Evolutionary conservation across 2,888 invertebrate genomes (phyloP), one percentile per base, ranked within the genome.

Genomic region (Nineta flava): DNA sequence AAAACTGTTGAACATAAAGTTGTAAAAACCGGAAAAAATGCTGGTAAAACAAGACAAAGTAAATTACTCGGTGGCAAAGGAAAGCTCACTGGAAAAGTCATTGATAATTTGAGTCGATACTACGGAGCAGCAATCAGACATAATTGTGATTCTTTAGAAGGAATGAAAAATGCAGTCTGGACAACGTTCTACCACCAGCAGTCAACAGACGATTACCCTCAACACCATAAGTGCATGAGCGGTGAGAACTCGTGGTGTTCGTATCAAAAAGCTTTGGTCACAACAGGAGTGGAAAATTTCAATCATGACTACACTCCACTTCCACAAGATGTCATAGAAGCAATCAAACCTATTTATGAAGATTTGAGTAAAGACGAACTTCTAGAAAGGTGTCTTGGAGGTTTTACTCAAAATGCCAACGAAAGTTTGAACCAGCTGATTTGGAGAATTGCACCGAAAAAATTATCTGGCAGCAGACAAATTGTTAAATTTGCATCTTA

Each of bases 101-200:
- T 60, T 1, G 54, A 57, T 45, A 53, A 59, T 46, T 48, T 60
- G 44, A 56, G 55, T 13, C 47, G 53, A 43, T 59, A 59, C 48
- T 60, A 59, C 48, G 58, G 59, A 17, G 49, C 56, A 19, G 58
- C 58, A 19, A 59, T 60, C 34, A 41, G 55, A 13, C 17, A 52
- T 15, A 45, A 59, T 47, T 45, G 43, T 48, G 54, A 58, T 55
- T 55, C 55, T 12, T 48, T 58, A 21, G 52, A 53, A 19, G 52
- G 51, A 32, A 57, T 58, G 56, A 32, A 54, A 6, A 52, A 54
- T 34, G 53, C 47, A 46, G 53, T 54, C 17, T 56, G 48, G 47
- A 52, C 52, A 15, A 53, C 51, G 41, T 53, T 31, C 19, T 53
- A 47, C 34, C 53, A 54, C 21, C 47, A 47, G 13, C 31, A 31